These are phyloP conservation scores for Ariolimax columbianus DNA, from an alignment of 2,888 invertebrate species.

Conservation along the genomic window DNA sequence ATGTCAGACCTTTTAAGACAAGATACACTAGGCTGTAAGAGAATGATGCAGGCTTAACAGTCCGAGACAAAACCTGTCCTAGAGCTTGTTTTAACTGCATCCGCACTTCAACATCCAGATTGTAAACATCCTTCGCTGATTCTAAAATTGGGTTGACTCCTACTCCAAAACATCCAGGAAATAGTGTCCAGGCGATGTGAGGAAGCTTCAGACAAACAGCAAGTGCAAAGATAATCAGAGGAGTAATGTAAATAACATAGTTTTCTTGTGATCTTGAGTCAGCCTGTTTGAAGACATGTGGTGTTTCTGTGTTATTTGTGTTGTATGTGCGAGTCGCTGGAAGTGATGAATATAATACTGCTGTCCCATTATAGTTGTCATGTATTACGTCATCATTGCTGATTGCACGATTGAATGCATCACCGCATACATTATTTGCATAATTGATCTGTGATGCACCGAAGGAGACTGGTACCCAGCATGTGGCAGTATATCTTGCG, in stretches of 20 bases:
- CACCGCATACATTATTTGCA: background rate
- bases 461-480: background rate
- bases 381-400: background rate
- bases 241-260: background rate
- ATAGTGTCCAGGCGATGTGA: background rate
- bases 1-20: background rate
- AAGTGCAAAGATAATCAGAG: background rate
- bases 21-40: background rate
- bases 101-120: background rate
- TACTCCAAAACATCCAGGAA: background rate
- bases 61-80: background rate
- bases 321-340: too few relatives aligned
- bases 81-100: background rate
- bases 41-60: background rate
- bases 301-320: too few relatives aligned
- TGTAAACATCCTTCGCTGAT: background rate
- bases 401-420: background rate
- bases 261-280: background rate
- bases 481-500: background rate
- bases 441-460: background rate
- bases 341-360: too few relatives aligned
- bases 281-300: background rate
- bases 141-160: background rate
- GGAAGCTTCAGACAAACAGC: background rate
- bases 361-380: too few relatives aligned